Base-by-base conservation (phyloP, 2,113 vertebrate species). In the Bambusicola thoracicus region DNA sequence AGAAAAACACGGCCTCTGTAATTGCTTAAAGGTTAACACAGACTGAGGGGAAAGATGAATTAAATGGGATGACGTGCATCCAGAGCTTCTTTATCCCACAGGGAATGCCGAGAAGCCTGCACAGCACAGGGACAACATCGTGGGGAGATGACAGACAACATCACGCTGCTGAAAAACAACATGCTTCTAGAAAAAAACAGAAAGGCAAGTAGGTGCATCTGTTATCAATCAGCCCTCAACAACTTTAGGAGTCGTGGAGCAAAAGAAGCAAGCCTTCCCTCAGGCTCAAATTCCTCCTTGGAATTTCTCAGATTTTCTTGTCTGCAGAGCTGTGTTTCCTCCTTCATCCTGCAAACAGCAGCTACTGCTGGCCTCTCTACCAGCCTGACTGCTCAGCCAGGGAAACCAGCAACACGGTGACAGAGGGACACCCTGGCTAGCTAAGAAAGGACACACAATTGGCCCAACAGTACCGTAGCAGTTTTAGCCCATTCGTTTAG, bases 151-250 rank as follows among this genome's bases (percentile, higher is more conserved):
- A 90, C 65, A 91, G 89, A 74, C 53, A 81, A 94, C 86, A 65
- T 79, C 53, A 74, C 41, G 14, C 46, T 67, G 74, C 65, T 84
- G 87, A 56, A 92, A 85, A 92, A 32, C 27, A 75, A 32, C 25
- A 69, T 4, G 8, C 69, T 87, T 81, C 81, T 79, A 79, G 80
- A 81, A 89, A n/a, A n/a, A 93, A 92, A 36, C 78, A 89, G 80
- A 86, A 81, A 87, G 73, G 58, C 85, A 82, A 75, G 84, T 89
- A 94, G 74, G 85, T 95, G 89, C 95, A 93, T 92, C 93, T 95
- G 95, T 87, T 95, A 95, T 56, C 94, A 94, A 96, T 96, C 94
- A 95, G 36, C 58, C 73, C 87, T 67, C 70, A 61, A 49, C 43
- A 85, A 85, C 58, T 80, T 87, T 22, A 85, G 75, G 58, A 95